Percentiles rank a stretch among this genome's conserved stretches.
Evolutionary conservation across 2,113 vertebrate species (phyloP).

Genomic region (Elephantulus edwardii): DNA sequence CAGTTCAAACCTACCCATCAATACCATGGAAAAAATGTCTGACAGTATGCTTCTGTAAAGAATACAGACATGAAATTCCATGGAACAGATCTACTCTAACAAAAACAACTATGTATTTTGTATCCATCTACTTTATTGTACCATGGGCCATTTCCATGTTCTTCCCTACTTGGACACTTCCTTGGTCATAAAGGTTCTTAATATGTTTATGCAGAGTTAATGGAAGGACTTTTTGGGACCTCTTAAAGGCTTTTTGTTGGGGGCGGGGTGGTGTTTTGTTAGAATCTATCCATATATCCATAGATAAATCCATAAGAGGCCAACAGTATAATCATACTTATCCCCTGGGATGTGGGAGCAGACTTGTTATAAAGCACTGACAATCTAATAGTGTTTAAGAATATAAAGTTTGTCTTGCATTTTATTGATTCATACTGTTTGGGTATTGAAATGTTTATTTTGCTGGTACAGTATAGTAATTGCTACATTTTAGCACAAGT

Average conservation of each 20-base stretch:
- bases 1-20: not conserved
- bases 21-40: not conserved
- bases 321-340: not conserved
- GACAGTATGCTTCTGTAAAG: not conserved
- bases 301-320: not conserved
- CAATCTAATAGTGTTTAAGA: not conserved
- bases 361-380: not conserved
- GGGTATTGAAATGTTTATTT: not conserved
- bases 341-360: not conserved
- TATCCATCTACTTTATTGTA: not conserved
- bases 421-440: not conserved
- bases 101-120: not conserved
- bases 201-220: too few species aligned
- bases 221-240: not conserved
- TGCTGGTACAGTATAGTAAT: not conserved
- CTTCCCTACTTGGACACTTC: too few species aligned
- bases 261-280: too few species aligned
- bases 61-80: not conserved
- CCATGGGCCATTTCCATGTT: not conserved
- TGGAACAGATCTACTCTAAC: not conserved
- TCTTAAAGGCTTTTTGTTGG: not conserved
- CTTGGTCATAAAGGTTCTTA: too few species aligned
- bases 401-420: not conserved
- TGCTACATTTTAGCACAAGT: slow-evolving; percentile 33
- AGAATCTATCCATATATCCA: too few species aligned